These are phyloP conservation scores for Phaethon lepturus DNA, from an alignment of 2,113 vertebrate genomes.

Conservation along the genomic window DNA sequence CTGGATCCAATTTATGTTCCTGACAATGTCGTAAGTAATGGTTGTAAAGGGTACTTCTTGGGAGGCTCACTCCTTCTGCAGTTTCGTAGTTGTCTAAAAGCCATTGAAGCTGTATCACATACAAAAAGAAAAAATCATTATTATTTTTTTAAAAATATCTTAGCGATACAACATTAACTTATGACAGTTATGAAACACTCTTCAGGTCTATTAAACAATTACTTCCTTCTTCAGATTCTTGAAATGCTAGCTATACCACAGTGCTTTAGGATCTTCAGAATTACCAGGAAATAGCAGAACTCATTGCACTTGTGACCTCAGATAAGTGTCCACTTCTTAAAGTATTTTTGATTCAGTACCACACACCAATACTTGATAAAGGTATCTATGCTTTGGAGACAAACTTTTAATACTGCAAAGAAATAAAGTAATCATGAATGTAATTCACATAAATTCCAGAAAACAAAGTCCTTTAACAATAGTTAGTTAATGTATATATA, in stretches of 20 bases:
- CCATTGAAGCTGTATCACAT: slow-evolving; percentile 82
- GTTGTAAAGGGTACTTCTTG: slow-evolving; percentile 86
- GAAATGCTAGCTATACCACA: not conserved
- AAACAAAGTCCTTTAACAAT: not conserved
- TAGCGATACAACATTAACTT: not conserved
- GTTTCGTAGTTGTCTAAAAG: slow-evolving; percentile 88
- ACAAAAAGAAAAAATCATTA: slow-evolving; percentile 31
- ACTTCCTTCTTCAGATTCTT: not conserved
- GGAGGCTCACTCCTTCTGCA: slow-evolving; percentile 86
- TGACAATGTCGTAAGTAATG: slow-evolving; percentile 87
- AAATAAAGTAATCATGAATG: slow-evolving; percentile 42
- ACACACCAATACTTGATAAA: not conserved
- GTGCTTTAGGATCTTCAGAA: slow-evolving; percentile 6
- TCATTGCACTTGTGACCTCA: slow-evolving; percentile 30
- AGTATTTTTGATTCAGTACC: not conserved
- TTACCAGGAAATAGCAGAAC: not conserved
- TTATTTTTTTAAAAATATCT: not conserved
- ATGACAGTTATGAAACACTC: not conserved
- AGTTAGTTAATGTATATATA: not conserved
- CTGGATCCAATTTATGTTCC: slow-evolving; percentile 86
- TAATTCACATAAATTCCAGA: not conserved
- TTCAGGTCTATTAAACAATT: not conserved
- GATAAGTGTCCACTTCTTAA: not conserved
- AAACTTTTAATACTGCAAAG: slow-evolving; percentile 1
- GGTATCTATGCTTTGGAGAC: not conserved